Percentiles rank a stretch among this genome's conserved stretches.
These are phyloP conservation scores for Antheraea pernyi DNA, from an alignment of 1,140 invertebrate genomes.

Conservation along the genomic window DNA sequence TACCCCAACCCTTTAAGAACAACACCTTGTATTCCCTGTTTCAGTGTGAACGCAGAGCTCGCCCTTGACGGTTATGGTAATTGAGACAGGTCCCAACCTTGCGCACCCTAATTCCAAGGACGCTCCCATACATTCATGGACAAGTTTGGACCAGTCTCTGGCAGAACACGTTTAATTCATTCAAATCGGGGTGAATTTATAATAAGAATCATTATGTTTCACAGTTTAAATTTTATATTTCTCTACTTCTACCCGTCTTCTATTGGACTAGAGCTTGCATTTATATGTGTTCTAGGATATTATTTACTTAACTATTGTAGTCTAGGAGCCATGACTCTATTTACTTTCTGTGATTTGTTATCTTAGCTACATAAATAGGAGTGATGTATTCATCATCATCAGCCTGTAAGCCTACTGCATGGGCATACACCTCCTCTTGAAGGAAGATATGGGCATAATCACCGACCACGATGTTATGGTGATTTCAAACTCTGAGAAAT, in stretches of 20 bases:
- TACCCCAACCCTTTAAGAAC: too few relatives aligned
- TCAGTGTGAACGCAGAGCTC: too few relatives aligned
- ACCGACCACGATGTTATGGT: too few relatives aligned
- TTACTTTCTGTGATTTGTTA: neutral
- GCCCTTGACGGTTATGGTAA: neutral
- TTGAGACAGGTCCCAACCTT: conserved; percentile 3
- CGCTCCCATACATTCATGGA: conserved; percentile 10
- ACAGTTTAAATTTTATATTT: neutral
- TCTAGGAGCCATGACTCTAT: neutral
- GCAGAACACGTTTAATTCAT: neutral
- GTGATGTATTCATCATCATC: too few relatives aligned
- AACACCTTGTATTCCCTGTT: too few relatives aligned
- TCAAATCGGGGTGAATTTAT: neutral
- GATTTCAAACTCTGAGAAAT: too few relatives aligned
- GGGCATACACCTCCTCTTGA: too few relatives aligned
- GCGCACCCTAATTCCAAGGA: conserved; percentile 1
- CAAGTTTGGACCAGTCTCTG: neutral
- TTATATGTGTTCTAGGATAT: conserved; percentile 17
- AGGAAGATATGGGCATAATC: too few relatives aligned
- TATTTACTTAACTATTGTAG: conserved; percentile 1
- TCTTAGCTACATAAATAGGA: too few relatives aligned
- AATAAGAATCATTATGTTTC: neutral
- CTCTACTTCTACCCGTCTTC: neutral
- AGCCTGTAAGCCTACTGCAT: too few relatives aligned
- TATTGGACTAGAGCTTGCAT: conserved; percentile 11